Base-by-base conservation (phyloP, 1,140 invertebrate species). In the Drosophila virilis region DNA sequence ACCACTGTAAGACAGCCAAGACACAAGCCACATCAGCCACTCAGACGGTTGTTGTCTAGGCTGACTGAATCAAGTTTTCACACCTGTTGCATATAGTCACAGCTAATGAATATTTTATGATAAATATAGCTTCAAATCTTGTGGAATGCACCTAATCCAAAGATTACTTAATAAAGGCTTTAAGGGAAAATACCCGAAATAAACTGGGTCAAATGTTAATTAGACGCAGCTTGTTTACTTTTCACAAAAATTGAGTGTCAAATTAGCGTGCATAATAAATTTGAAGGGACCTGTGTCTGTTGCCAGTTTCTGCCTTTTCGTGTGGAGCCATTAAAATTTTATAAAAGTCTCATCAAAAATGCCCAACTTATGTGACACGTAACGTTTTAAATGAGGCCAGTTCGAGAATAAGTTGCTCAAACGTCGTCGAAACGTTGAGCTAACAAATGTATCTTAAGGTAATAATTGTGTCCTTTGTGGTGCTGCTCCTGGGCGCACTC, bases 391-490 rank as follows among this genome's bases (percentile, higher is more conserved):
- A 74, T 70, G 52, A 28, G 55, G 43, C 6, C 54, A 60, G 13
- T 28, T 8, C 3, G 6, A 7, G 8, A 2, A 35, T 0, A 37
- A 38, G 8, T 2, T 6, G 17, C 12, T 60, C 42, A 70, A 45
- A 35, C 33, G 61, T 17, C 8, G 40, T 46, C 32, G 28, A 48
- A 32, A 32, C 35, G n/a, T 64, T 35, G 9, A 50, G 2, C 12
- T 40, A 8, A 42, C 22, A 45, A 58, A 74, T 78, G 75, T 78
- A 74, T 57, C 28, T 74, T 0, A 64, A 66, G 28, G 48, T 74
- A 12, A 50, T 74, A n/a, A 48, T 78, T 15, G 75, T 69, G 13
- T 78, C 55, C 15, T 74, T 78, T 61, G 3, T 74, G 13, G 8
- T 78, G 6, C 10, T 75, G 10, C 48, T 78, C 4, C 48, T 74